Percentiles rank a stretch among this genome's conserved stretches.
phyloP scores from a whole-genome alignment of 2,113 vertebrate genomes.

The Oostethus manadensis region DNA sequence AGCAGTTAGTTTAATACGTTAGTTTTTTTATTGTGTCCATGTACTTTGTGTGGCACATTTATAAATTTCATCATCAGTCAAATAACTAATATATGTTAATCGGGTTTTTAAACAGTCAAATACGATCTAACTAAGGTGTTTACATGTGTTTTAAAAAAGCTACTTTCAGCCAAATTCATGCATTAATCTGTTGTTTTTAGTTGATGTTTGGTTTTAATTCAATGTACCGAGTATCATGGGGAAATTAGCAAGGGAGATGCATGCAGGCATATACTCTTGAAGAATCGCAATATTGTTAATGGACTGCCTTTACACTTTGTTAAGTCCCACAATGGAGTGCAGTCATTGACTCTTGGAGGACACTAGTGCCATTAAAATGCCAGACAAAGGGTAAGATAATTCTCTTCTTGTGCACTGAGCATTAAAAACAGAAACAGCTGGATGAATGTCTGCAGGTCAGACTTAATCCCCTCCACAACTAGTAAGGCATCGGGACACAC shows the following conservation, averaged over 20 bases:
- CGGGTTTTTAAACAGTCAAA: no score
- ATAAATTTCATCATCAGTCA: no score
- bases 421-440: conserved; percentile 42
- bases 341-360: background rate
- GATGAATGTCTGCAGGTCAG: conserved; percentile 34
- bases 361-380: conserved; percentile 7
- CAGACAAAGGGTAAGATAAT: background rate
- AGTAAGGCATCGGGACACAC: conserved; percentile 7
- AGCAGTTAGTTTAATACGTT: no score
- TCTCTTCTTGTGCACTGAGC: conserved; percentile 8
- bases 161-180: no score
- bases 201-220: no score
- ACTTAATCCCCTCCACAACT: conserved; percentile 27
- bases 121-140: no score
- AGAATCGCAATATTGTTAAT: conserved; percentile 28
- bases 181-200: background rate
- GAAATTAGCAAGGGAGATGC: conserved; percentile 17
- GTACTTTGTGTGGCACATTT: no score
- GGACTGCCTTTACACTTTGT: background rate
- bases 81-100: no score
- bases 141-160: no score
- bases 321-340: background rate
- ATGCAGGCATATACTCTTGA: conserved; percentile 10
- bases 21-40: no score
- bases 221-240: conserved; percentile 3